Evolutionary conservation across 2,888 invertebrate species (phyloP), one percentile per base, ranked within the genome.

Genomic region (Metallyticus violacea): DNA sequence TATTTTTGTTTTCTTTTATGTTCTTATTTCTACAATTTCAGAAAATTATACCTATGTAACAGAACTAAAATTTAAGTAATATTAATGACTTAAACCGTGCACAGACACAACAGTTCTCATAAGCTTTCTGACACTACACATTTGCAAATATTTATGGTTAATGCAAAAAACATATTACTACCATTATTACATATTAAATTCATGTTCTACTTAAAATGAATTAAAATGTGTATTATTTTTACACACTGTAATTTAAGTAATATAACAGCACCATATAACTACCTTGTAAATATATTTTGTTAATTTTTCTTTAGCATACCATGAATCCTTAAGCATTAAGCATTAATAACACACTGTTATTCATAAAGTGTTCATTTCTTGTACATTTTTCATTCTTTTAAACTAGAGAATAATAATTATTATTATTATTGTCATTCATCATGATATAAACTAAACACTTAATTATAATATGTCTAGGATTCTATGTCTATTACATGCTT

Each of bases 401-500:
- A 30, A 30, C 9, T 81, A 40, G 9, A 29, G 29, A 81, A 29
- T 30, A 15, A 62, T 22, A 62, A 62, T 62, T 62, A 62, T 62
- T 62, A 62, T 22, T 62, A 22, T 62, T 62, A 22, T 62, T 22
- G 22, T 62, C 40, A 62, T 62, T 62, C 40, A 62, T 62, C 22
- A 62, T n/a, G n/a, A n/a, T 15, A 9, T 62, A 62, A 62, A 15
- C 40, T 40, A 40, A 9, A 40, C 40, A 62, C 40, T 62, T 62
- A 62, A 62, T 62, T 15, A 15, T 62, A 62, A 15, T 62, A 62
- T 62, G 40, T 62, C 40, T 62, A 62, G 22, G 40, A 22, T 62
- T 82, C 26, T 82, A 27, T 82, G 82, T 82, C 40, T 82, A 76
- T 26, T 85, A 79, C 40, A 40, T 85, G 85, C 79, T 85, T 85